A percentile compares a stretch with the other conserved stretches of the same genome.
These are phyloP conservation scores for Betta splendens DNA, from an alignment of 2,797 vertebrate genomes.

Conservation along the genomic window DNA sequence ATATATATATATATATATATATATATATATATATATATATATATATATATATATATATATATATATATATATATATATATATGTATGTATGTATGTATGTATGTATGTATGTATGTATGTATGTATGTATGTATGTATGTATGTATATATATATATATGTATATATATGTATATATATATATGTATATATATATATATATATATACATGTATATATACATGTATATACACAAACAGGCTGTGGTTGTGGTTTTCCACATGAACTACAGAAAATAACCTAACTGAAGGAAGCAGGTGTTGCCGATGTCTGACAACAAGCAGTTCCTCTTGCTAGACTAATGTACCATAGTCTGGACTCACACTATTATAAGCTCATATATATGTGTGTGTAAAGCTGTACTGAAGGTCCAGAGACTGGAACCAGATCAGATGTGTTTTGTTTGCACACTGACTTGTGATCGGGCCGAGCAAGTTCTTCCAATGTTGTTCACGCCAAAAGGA, in stretches of 20 bases:
- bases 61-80: too few relatives aligned
- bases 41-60: too few relatives aligned
- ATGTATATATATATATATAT: too few relatives aligned
- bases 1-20: too few relatives aligned
- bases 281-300: slow-evolving; percentile 42
- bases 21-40: too few relatives aligned
- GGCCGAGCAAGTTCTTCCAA: slow-evolving; percentile 3
- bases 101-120: too few relatives aligned
- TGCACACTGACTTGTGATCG: slow-evolving; percentile 9
- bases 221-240: background rate
- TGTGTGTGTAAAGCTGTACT: slow-evolving; percentile 12
- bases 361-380: slow-evolving; percentile 11
- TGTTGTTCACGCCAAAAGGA: slow-evolving; percentile 16
- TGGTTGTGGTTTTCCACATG: background rate
- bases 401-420: slow-evolving; percentile 2
- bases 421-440: slow-evolving; percentile 20
- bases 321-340: slow-evolving; percentile 25
- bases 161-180: too few relatives aligned
- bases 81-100: too few relatives aligned
- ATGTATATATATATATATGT: too few relatives aligned
- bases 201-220: too few relatives aligned
- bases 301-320: slow-evolving; percentile 38
- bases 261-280: slow-evolving; percentile 1
- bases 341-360: slow-evolving; percentile 28
- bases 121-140: too few relatives aligned